These are phyloP conservation scores for Chorisops tibialis DNA, from an alignment of 2,888 invertebrate species.

Conservation along the genomic window DNA sequence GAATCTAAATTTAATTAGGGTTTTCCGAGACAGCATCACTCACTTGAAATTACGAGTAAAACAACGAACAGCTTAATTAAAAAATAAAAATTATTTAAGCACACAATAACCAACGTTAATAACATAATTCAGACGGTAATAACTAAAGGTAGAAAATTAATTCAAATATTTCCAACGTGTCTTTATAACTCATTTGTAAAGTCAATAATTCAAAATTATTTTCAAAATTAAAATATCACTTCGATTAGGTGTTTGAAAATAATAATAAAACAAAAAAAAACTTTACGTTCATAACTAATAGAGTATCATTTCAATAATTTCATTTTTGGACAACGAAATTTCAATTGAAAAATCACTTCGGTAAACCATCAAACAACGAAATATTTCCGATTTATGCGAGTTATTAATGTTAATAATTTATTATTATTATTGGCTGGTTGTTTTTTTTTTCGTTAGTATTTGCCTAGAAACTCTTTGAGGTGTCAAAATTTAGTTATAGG, in stretches of 20 bases:
- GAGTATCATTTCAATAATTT: conserved; percentile 15
- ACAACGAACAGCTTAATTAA: no score
- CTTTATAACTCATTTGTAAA: no score
- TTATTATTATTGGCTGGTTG: not conserved
- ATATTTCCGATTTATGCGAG: conserved; percentile 14
- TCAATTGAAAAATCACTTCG: conserved; percentile 22
- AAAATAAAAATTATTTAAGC: no score
- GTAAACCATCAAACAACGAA: conserved; percentile 20
- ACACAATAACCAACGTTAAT: no score
- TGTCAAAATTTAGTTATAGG: conserved; percentile 14
- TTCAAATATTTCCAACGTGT: no score
- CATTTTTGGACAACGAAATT: conserved; percentile 9
- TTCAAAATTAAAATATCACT: conserved; percentile 24
- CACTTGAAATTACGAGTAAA: no score
- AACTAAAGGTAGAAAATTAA: no score
- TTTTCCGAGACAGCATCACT: no score
- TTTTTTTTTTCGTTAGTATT: not conserved
- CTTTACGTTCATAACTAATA: conserved; percentile 9
- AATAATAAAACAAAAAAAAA: not conserved
- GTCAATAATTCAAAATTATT: not conserved
- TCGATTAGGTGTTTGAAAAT: conserved; percentile 9
- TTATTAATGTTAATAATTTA: conserved; percentile 10
- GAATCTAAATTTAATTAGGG: no score
- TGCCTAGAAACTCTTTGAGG: not conserved
- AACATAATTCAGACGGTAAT: no score